Percentiles rank a stretch among this genome's conserved stretches.
Conservation (phyloP, 2,797 vertebrate genomes). For the Pangasius sanitwongsei region DNA sequence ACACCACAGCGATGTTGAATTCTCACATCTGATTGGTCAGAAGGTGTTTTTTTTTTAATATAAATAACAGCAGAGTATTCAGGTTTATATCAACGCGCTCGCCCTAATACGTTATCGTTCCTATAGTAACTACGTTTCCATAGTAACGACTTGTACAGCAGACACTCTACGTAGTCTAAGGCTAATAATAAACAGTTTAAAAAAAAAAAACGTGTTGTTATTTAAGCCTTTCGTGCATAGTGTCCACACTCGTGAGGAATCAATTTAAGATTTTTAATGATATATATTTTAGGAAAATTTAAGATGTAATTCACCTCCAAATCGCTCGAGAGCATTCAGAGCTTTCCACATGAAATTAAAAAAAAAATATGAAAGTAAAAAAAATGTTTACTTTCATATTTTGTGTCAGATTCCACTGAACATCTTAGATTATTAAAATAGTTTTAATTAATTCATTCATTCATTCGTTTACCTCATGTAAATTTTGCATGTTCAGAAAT, state of each 20-base stretch:
- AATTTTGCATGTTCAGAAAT: neutral
- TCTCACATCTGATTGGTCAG: neutral
- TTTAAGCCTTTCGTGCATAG: neutral
- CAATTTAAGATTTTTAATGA: neutral
- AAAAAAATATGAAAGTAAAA: neutral
- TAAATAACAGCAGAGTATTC: neutral
- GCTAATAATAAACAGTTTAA: neutral
- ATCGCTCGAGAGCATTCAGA: neutral
- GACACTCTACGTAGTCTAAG: fast-evolving
- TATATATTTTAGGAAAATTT: neutral
- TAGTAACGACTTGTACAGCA: neutral
- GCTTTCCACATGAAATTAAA: neutral
- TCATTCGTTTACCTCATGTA: neutral
- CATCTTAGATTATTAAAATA: neutral
- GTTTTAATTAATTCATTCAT: neutral
- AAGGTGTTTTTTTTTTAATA: neutral
- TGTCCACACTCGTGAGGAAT: neutral
- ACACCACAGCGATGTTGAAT: neutral
- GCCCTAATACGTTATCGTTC: neutral
- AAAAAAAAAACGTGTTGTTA: neutral
- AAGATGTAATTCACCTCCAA: neutral
- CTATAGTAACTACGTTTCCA: neutral
- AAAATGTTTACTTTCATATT: no score
- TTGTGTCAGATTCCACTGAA: no score
- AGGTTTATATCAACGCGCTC: no score